Evolutionary conservation across 1,140 invertebrate genomes (phyloP), one percentile per base, ranked within the genome.

Genomic region (Halesus radiatus): DNA sequence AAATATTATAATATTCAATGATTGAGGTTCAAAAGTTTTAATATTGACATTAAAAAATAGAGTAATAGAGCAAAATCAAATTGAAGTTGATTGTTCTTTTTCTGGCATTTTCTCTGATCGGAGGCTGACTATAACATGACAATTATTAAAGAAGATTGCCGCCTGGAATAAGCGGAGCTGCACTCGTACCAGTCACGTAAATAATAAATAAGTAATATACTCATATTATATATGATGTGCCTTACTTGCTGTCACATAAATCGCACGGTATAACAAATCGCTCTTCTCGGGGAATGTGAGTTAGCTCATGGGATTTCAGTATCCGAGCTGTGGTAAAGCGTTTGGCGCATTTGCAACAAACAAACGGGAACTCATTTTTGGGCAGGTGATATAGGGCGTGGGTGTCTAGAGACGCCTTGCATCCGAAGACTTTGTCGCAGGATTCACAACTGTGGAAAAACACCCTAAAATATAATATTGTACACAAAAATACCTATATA

Each of bases 181-280:
- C 32, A 37, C 37, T 45, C 37, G 7, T 45, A 45, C 37, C 10
- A 45, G 37, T 13, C 37, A 37, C 20, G 15, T 29, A 18, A 68
- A 68, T n/a, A 60, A 60, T 23, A 20, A 60, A 20, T 45, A 45
- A 13, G 3, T 45, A n/a, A n/a, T n/a, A n/a, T n/a, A n/a, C n/a
- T n/a, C n/a, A n/a, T n/a, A n/a, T n/a, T 3, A 32, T 45, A 37
- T 13, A 45, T 45, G 13, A 45, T 45, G 10, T 45, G 37, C 13
- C 70, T 78, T 60, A 82, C 80, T 82, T 82, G 18, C 22, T 66
- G 20, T 86, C 87, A 78, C 90, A 91, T 45, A 86, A 81, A 26
- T 87, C 87, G 76, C 89, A 90, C 0, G 87, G 86, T 73, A 86
- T 84, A 7, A 85, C 80, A 15, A 84, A 74, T 73, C 87, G 87